These are phyloP conservation scores for Heliornis fulica DNA, from an alignment of 2,113 vertebrate genomes.

Conservation along the genomic window DNA sequence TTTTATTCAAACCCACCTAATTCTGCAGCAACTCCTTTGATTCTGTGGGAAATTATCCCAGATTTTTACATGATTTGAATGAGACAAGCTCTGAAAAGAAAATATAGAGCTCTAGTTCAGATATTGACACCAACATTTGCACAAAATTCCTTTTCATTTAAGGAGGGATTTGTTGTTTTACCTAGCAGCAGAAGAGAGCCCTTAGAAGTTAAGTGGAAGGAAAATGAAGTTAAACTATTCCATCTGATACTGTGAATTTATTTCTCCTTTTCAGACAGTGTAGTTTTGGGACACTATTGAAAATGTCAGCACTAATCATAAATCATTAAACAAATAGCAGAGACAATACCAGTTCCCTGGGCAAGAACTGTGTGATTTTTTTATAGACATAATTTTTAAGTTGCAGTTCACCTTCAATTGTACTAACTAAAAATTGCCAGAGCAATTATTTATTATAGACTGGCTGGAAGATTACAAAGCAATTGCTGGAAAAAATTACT, in stretches of 20 bases:
- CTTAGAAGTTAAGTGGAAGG: background rate
- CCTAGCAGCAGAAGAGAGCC: background rate
- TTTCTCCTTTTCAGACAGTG: background rate
- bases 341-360: background rate
- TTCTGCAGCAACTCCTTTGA: background rate
- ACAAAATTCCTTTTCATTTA: background rate
- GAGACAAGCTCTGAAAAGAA: background rate
- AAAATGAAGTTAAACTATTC: background rate
- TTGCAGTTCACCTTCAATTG: background rate
- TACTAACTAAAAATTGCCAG: background rate
- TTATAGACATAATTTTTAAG: background rate
- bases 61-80: background rate
- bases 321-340: background rate
- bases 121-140: background rate
- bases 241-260: background rate
- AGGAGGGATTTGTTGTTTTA: background rate
- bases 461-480: background rate
- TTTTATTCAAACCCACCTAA: background rate
- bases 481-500: background rate
- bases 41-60: background rate
- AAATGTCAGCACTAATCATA: background rate
- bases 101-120: background rate
- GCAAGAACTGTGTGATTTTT: background rate
- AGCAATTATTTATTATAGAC: background rate
- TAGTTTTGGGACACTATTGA: background rate